Evolutionary conservation across 2,888 invertebrate genomes (phyloP), one percentile per base, ranked within the genome.

Genomic region (Bellardia bayeri): DNA sequence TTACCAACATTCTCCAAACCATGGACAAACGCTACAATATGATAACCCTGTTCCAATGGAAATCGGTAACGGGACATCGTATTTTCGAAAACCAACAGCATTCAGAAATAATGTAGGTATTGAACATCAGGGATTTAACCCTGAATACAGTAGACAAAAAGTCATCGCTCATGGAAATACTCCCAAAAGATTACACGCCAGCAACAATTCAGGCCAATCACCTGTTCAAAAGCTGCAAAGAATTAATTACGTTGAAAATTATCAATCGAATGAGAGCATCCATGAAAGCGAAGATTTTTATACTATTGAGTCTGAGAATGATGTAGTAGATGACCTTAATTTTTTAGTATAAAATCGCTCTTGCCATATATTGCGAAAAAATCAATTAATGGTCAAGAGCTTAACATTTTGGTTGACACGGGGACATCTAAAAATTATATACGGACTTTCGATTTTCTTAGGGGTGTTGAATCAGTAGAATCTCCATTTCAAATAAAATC

Each of bases 271-370:
- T 6, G 58, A 49, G 6, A 58, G 56, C 49, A 71, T 56, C 14
- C 58, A 69, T 37, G 80, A 49, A n/a, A 80, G 69, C 16, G 40
- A 71, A 61, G 61, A 72, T 51, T 81, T 71, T 5, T 64, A 42
- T 51, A 2, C 2, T 16, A 9, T 13, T n/a, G 72, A 72, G 13
- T 54, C 64, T 16, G 63, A 74, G 9, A 30, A 23, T 40, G 40
- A 64, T 54, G 33, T 14, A 16, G 11, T 54, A 13, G 68, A 74
- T 49, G 23, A 66, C 7, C 37, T 81, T 51, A 81, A 81, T 82
- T 75, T 82, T 82, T 82, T 82, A 68, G 64, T 40, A 30, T 82
- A 75, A 75, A n/a, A 40, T 82, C 82, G 74, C 82, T 82, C 66
- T 82, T 82, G 64, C 72, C 66, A 33, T 82, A 74, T 71, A 72